Base-by-base conservation (phyloP, 2,888 invertebrate species). In the Diarsia brunnea region DNA sequence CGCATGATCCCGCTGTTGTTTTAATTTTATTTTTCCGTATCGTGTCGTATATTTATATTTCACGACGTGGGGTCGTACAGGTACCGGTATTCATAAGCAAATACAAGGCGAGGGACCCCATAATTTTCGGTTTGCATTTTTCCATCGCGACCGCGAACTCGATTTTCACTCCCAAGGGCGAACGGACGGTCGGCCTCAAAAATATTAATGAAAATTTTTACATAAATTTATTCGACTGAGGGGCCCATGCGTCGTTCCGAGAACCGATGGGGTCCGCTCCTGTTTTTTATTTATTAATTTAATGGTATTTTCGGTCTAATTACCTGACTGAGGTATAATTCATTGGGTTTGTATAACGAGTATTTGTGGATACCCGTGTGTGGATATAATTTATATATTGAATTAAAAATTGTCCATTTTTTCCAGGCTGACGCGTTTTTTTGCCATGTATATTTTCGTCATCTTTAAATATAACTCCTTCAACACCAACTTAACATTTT, bases 151-250 rank as follows among this genome's bases (percentile, higher is more conserved):
- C 96, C 96, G 95, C 96, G 96, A 95, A 95, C 96, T 95, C 95
- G 95, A 95, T 95, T 95, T 93, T 91, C 93, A 93, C 93, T 96
- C 96, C 96, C 96, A 95, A 94, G 96, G 96, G 96, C 95, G 92
- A 91, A 88, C 95, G 95, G 94, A 93, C 95, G 95, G 92, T 92
- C 95, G 95, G 95, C 95, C 95, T 95, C 95, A 94, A 96, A 96
- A 96, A 96, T 96, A 96, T 96, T 96, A 96, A 96, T 96, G 96
- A 96, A 96, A 96, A 95, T 95, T 96, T 96, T 96, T 96, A 96
- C 96, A 96, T 96, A 96, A 96, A 96, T 96, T 96, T 96, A 96
- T 96, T 95, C 95, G 95, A 94, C 93, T 94, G 95, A 95, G 95
- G 96, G 96, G 93, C 93, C 94, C 92, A 93, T 90, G 93, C 94